Base-by-base conservation (phyloP, 2,113 vertebrate species). In the Ammospiza nelsoni region DNA sequence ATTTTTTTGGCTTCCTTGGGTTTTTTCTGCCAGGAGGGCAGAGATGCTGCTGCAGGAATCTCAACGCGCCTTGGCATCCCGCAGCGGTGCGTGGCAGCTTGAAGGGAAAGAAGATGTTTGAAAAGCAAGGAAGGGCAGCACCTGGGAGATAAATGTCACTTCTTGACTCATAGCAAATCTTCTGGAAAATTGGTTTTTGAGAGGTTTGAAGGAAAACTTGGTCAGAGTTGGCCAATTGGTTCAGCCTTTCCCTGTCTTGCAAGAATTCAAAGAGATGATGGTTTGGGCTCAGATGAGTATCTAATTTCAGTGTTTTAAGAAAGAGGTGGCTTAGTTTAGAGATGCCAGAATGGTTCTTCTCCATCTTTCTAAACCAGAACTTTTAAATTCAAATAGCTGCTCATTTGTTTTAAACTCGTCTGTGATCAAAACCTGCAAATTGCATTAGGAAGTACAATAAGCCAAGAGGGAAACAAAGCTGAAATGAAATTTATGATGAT, bases 391-490 rank as follows among this genome's bases (percentile, higher is more conserved):
- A 74, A 44, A 77, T 43, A 57, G 35, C 23, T 76, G 9, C 39
- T 59, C 20, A 0, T 61, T 92, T 59, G 16, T 55, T 93, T 76
- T 80, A 84, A 55, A 46, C 23, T 82, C 48, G 48, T 52, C 39
- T 68, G 27, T 59, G 61, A 91, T 89, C 87, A 71, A 84, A 95
- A 87, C 43, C 25, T 65, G 55, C 52, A 84, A 72, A 81, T 84
- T 81, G 57, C 52, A 20, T 89, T 87, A 62, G 44, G 81, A 65
- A 76, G 41, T 84, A 80, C 71, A 87, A 61, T 87, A 76, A 96
- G 66, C 82, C 82, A 69, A 87, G 80, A 89, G 41, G 49, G 71
- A 96, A 91, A 90, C 82, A 94, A 93, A 88, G 12, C 66, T 88
- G 79, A 87, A 91, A 73, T 83, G 4, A 87, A 94, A 91, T 72